Percentiles rank a stretch among this genome's conserved stretches.
Conservation (phyloP, 2,113 vertebrate species). For the Neopipo cinnamomea region DNA sequence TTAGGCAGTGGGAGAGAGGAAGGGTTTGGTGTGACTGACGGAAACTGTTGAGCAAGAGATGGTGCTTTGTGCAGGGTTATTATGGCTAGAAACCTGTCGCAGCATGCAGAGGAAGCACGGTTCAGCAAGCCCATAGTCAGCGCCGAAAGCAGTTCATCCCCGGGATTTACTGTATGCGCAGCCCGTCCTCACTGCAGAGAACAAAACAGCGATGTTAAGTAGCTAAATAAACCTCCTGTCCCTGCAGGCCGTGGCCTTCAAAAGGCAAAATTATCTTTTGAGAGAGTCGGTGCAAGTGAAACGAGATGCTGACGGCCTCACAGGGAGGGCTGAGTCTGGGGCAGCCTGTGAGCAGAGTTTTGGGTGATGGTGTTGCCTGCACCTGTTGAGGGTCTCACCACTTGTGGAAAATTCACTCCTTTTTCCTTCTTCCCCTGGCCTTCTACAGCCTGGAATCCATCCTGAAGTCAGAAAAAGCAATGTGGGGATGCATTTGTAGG, state of each 20-base stretch:
- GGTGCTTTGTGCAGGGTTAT: not conserved
- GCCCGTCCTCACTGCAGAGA: not conserved
- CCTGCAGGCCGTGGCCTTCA: not conserved
- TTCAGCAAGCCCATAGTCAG: conserved; percentile 25
- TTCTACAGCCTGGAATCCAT: not conserved
- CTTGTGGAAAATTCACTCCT: not conserved
- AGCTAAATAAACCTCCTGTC: conserved; percentile 35
- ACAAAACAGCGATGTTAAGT: not conserved
- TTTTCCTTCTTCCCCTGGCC: not conserved
- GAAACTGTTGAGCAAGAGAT: conserved; percentile 40
- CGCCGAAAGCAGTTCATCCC: conserved; percentile 7
- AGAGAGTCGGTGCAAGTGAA: not conserved
- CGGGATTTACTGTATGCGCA: not conserved
- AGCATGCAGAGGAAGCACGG: conserved; percentile 28
- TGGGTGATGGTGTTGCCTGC: rapidly evolving
- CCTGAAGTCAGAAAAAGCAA: not conserved
- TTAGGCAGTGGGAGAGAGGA: conserved; percentile 5
- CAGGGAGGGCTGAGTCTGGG: not conserved
- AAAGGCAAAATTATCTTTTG: not conserved
- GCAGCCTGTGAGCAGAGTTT: rapidly evolving
- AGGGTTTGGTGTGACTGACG: not conserved
- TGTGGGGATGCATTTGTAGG: rapidly evolving
- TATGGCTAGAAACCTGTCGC: conserved; percentile 14
- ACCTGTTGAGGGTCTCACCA: rapidly evolving
- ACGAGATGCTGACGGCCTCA: rapidly evolving